These are phyloP conservation scores for Melanotaenia duboulayi DNA, from an alignment of 2,113 vertebrate species.

Conservation along the genomic window DNA sequence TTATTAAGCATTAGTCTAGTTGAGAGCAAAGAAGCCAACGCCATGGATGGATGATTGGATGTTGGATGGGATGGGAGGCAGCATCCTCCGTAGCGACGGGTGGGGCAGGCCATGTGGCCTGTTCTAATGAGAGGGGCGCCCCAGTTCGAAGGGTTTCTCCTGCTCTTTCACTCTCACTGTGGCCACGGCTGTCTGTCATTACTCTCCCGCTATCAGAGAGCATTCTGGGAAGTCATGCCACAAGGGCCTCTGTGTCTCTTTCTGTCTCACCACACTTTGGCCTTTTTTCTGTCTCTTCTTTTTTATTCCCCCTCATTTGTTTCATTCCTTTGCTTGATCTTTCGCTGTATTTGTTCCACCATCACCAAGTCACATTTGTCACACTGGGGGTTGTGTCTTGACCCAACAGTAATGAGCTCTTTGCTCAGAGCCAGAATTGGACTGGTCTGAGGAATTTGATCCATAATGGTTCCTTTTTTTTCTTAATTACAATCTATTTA, in stretches of 20 bases:
- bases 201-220: conserved; percentile 75
- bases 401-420: conserved; percentile 52
- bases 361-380: conserved; percentile 44
- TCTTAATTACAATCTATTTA: conserved; percentile 55
- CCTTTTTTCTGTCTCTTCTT: conserved; percentile 30
- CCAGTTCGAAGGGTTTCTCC: conserved; percentile 58
- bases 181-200: conserved; percentile 79
- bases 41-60: not conserved
- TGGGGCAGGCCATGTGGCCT: conserved; percentile 64
- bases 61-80: conserved; percentile 19
- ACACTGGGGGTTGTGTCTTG: conserved; percentile 37
- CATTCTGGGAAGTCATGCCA: conserved; percentile 77
- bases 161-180: conserved; percentile 70
- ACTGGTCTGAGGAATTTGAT: conserved; percentile 40
- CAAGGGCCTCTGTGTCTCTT: conserved; percentile 69
- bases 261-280: conserved; percentile 64
- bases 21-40: not conserved
- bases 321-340: conserved; percentile 45
- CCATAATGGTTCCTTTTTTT: conserved; percentile 36
- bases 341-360: conserved; percentile 23
- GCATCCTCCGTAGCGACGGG: conserved; percentile 46
- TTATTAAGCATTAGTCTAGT: conserved; percentile 24
- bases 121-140: conserved; percentile 75
- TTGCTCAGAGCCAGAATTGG: conserved; percentile 36
- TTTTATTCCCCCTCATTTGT: conserved; percentile 49